Evolutionary conservation across 2,113 vertebrate genomes (phyloP).

Genomic region (Nothoprocta pentlandii): DNA sequence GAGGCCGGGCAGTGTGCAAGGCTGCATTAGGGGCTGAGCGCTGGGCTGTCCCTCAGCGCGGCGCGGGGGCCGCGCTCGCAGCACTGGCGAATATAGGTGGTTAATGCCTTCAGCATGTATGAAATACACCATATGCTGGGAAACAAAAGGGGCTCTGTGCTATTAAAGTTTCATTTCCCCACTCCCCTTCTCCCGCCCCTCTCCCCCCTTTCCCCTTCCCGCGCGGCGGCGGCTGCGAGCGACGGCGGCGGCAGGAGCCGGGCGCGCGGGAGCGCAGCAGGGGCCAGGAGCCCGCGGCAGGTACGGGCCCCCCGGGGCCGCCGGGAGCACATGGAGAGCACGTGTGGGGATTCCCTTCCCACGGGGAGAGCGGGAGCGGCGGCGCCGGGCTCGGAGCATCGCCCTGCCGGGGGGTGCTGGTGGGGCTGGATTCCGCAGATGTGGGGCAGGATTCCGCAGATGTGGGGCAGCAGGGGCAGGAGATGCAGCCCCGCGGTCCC

Average conservation of each 20-base stretch:
- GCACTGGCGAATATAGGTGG: slow-evolving; percentile 82
- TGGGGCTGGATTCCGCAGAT: accelerated
- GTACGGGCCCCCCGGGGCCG: not conserved
- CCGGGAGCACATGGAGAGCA: not conserved
- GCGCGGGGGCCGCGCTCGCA: slow-evolving; percentile 65
- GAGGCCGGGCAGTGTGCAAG: not conserved
- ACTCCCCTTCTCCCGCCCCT: slow-evolving; percentile 77
- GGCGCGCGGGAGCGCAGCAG: not conserved
- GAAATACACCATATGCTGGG: slow-evolving; percentile 86
- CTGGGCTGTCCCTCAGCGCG: not conserved
- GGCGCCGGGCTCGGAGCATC: not conserved
- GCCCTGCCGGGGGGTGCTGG: not conserved
- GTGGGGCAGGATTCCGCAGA: accelerated
- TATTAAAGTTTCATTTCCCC: slow-evolving; percentile 86
- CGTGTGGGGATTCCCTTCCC: not conserved
- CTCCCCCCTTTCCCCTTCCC: slow-evolving; percentile 75
- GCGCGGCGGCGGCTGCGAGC: slow-evolving; percentile 70
- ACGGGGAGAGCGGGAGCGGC: not conserved
- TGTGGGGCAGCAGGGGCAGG: not conserved
- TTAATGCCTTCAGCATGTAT: slow-evolving; percentile 88
- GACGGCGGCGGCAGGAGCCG: not conserved
- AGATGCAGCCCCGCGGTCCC: not conserved
- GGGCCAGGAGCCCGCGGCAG: not conserved
- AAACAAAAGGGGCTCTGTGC: slow-evolving; percentile 88
- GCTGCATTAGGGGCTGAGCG: not conserved